Percentiles rank a stretch among this genome's conserved stretches.
These are phyloP conservation scores for Sylvia borin DNA, from an alignment of 2,797 vertebrate species.

Conservation along the genomic window DNA sequence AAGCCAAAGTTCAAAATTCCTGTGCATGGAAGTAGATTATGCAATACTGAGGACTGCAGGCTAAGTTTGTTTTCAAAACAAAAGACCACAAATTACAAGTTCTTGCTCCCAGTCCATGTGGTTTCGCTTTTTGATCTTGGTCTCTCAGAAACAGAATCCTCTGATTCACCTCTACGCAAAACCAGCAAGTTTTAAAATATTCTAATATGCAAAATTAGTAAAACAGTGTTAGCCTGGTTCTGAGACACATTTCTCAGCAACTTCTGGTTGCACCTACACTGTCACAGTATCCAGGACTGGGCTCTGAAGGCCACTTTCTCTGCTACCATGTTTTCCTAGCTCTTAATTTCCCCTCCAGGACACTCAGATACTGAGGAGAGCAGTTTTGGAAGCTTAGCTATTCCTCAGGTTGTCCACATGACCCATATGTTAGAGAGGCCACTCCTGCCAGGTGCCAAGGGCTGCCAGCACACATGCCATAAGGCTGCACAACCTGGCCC, in stretches of 20 bases:
- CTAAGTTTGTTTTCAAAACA: background rate
- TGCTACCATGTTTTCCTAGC: background rate
- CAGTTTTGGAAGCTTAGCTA: background rate
- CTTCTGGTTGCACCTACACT: background rate
- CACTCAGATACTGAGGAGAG: background rate
- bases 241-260: background rate
- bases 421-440: background rate
- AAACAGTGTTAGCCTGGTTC: background rate
- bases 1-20: background rate
- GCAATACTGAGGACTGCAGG: background rate
- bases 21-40: background rate
- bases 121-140: background rate
- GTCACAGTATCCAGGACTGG: background rate
- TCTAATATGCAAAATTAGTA: background rate
- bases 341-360: background rate
- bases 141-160: background rate
- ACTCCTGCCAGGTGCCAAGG: background rate
- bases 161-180: background rate
- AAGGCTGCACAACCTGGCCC: constrained; percentile 8
- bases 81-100: background rate
- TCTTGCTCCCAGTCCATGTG: background rate
- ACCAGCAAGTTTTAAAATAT: background rate
- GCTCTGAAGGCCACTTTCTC: background rate
- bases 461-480: background rate
- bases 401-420: background rate